Percentiles rank a stretch among this genome's conserved stretches.
Conservation (phyloP, 2,797 vertebrate species). For the Schizopygopsis malacanthus region DNA sequence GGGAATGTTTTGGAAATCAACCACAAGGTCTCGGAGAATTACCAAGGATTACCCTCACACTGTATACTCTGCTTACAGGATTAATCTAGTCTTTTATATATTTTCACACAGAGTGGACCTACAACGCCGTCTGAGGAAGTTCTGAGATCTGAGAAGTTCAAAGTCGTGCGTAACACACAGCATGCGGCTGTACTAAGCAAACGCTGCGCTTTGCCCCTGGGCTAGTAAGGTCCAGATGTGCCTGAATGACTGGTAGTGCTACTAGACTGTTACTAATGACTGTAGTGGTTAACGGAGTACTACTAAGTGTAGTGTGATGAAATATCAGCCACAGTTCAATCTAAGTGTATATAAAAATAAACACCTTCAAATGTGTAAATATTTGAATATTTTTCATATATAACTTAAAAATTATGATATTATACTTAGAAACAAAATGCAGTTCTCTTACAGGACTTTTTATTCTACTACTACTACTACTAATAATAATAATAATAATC, state of each 20-base stretch:
- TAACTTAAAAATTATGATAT: not conserved
- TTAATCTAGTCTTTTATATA: slow-evolving; percentile 58
- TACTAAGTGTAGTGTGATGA: not conserved
- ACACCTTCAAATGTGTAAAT: not conserved
- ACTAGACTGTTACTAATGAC: no score
- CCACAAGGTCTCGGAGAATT: slow-evolving; percentile 63
- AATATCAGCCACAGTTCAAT: not conserved
- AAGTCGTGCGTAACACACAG: slow-evolving; percentile 13
- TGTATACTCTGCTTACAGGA: slow-evolving; percentile 51
- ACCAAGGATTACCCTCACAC: slow-evolving; percentile 59
- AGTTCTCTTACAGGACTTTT: no score
- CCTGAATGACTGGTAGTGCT: not conserved
- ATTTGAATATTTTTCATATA: not conserved
- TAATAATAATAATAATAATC: no score
- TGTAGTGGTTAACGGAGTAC: not conserved
- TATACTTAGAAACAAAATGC: no score
- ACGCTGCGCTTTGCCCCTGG: not conserved
- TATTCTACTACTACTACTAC: no score
- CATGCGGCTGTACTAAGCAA: slow-evolving; percentile 10
- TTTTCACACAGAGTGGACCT: slow-evolving; percentile 54
- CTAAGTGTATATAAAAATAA: not conserved
- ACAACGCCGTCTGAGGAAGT: slow-evolving; percentile 42
- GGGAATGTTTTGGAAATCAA: slow-evolving; percentile 55
- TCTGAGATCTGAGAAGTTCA: slow-evolving; percentile 34
- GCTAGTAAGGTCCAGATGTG: slow-evolving; percentile 17